Conservation (phyloP, 2,888 invertebrate species). For the Leptopilina drosophilae region DNA sequence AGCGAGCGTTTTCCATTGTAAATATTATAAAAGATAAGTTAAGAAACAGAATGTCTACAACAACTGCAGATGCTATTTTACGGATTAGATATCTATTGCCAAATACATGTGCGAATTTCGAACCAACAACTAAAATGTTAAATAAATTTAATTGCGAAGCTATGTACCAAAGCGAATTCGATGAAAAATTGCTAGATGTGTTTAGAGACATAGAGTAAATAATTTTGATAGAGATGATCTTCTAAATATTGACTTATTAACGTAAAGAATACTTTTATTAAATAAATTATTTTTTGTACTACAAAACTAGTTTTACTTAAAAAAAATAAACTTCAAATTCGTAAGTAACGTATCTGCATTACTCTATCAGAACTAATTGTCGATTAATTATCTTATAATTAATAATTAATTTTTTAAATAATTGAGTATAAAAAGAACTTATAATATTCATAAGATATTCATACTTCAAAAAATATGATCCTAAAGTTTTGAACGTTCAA, state of each 20-base stretch:
- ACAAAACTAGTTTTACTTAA: not conserved
- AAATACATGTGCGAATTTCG: slow-evolving; percentile 43
- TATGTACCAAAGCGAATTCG: slow-evolving; percentile 29
- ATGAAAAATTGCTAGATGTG: not conserved
- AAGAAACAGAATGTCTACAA: slow-evolving; percentile 45
- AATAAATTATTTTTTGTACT: not conserved
- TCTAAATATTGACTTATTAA: not conserved
- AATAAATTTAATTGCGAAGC: slow-evolving; percentile 30
- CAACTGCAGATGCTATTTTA: slow-evolving; percentile 42
- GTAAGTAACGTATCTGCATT: no score
- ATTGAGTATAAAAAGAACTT: no score
- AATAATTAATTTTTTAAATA: no score
- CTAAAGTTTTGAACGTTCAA: no score
- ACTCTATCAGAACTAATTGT: no score
- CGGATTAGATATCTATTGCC: slow-evolving; percentile 20
- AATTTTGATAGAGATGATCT: not conserved
- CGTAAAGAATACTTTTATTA: not conserved
- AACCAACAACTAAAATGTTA: slow-evolving; percentile 40
- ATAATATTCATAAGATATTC: no score
- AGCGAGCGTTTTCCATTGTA: slow-evolving; percentile 53
- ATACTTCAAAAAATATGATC: no score
- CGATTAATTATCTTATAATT: no score
- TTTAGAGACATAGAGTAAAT: not conserved
- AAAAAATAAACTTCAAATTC: no score
- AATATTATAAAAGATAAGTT: slow-evolving; percentile 52